Conservation (phyloP, 2,888 invertebrate species). For the Epsilonema sp. region DNA sequence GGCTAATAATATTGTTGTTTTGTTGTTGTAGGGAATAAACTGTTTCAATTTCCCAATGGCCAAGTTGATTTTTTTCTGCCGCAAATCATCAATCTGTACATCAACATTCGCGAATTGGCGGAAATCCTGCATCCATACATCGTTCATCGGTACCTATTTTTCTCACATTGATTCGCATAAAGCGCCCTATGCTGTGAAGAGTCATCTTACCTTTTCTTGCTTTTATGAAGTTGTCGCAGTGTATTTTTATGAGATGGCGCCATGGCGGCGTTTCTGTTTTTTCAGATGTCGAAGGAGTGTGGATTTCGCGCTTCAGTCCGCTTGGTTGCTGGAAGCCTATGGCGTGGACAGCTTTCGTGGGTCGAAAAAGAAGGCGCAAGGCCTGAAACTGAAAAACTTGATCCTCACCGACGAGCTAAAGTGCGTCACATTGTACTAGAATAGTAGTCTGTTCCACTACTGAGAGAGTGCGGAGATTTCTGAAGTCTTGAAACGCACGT, state of each 20-base stretch:
- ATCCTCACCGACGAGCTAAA: slow-evolving; percentile 50
- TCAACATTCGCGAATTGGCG: slow-evolving; percentile 89
- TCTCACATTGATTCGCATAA: slow-evolving; percentile 1
- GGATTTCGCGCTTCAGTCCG: slow-evolving; percentile 82
- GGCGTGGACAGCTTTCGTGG: slow-evolving; percentile 50
- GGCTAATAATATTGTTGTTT: slow-evolving; percentile 9
- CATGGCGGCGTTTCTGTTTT: slow-evolving; percentile 3
- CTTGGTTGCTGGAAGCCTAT: slow-evolving; percentile 89
- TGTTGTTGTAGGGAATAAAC: slow-evolving; percentile 54
- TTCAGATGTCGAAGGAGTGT: slow-evolving; percentile 68
- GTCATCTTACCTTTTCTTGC: too few relatives aligned
- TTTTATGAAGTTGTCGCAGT: neutral
- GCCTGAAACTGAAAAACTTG: slow-evolving; percentile 50
- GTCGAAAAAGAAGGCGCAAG: slow-evolving; percentile 48
- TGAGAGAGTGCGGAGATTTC: too few relatives aligned
- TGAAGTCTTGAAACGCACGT: too few relatives aligned
- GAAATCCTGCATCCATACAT: slow-evolving; percentile 70
- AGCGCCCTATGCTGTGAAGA: neutral
- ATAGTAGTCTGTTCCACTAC: too few relatives aligned
- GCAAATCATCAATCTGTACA: slow-evolving; percentile 91
- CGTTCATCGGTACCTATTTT: slow-evolving; percentile 45
- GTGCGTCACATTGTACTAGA: neutral
- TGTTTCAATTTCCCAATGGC: slow-evolving; percentile 74
- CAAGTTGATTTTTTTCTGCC: slow-evolving; percentile 96
- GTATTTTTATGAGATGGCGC: neutral